phyloP scores from a whole-genome alignment of 2,888 invertebrate species.

The Heliothis peltigera region DNA sequence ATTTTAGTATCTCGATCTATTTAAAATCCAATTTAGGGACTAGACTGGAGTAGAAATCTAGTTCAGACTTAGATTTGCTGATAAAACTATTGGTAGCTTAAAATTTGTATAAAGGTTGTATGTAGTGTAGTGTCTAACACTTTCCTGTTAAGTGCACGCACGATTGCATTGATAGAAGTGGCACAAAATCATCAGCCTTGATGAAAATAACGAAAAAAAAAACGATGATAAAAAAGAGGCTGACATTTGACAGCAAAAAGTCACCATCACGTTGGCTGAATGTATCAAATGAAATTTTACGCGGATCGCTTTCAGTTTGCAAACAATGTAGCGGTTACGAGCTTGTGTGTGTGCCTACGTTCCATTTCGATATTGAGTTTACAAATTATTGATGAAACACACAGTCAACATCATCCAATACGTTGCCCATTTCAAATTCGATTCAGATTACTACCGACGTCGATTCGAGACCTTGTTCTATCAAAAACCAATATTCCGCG shows the following conservation, averaged over 20 bases:
- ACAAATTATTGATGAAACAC: constrained; percentile 47
- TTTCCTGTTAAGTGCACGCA: no score
- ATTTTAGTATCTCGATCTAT: no score
- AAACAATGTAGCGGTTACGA: constrained; percentile 49
- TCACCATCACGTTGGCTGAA: not conserved
- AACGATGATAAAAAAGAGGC: not conserved
- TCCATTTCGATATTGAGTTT: constrained; percentile 50
- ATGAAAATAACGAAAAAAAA: not conserved
- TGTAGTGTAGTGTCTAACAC: no score
- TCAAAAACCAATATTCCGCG: constrained; percentile 4
- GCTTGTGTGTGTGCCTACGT: constrained; percentile 6
- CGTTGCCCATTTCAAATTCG: constrained; percentile 20
- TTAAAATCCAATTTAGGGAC: no score
- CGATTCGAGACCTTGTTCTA: constrained; percentile 10
- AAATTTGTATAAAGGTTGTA: no score
- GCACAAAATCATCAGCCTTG: not conserved
- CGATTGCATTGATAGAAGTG: no score
- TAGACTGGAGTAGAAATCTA: no score
- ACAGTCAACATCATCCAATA: constrained; percentile 42
- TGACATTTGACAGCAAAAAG: constrained; percentile 1
- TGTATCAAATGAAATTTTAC: constrained; percentile 31
- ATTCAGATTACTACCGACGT: constrained; percentile 20
- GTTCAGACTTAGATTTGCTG: no score
- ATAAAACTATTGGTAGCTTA: no score
- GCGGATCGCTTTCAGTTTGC: constrained; percentile 36